These are phyloP conservation scores for Microplitis mediator DNA, from an alignment of 1,140 invertebrate genomes.

Conservation along the genomic window DNA sequence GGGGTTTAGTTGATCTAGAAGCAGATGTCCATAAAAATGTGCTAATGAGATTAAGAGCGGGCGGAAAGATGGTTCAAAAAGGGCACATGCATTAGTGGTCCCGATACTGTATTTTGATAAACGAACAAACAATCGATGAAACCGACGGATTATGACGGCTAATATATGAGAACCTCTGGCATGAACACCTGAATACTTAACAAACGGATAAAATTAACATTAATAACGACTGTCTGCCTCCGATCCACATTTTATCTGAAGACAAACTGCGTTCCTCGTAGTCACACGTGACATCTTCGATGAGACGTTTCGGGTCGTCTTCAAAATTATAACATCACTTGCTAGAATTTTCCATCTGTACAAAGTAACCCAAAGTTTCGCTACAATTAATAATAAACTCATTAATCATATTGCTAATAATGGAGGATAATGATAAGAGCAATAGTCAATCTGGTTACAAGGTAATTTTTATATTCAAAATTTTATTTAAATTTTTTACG, in stretches of 20 bases:
- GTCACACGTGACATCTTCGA: slow-evolving; percentile 48
- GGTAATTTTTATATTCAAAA: slow-evolving; percentile 35
- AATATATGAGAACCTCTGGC: slow-evolving; percentile 52
- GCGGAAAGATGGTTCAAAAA: neutral
- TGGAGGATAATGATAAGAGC: slow-evolving; percentile 40
- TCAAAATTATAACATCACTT: neutral
- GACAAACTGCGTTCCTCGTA: slow-evolving; percentile 50
- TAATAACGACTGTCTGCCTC: slow-evolving; percentile 59
- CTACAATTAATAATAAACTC: neutral
- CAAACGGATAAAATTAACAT: slow-evolving; percentile 64
- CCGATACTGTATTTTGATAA: slow-evolving; percentile 13
- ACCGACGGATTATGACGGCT: slow-evolving; percentile 8
- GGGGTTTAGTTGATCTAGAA: neutral
- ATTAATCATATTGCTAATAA: slow-evolving; percentile 17
- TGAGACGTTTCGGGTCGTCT: slow-evolving; percentile 27
- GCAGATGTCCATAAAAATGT: neutral
- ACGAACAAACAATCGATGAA: slow-evolving; percentile 26
- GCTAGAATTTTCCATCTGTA: neutral
- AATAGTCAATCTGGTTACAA: slow-evolving; percentile 40
- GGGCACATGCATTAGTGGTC: neutral
- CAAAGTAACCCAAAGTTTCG: neutral
- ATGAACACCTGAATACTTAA: slow-evolving; percentile 64
- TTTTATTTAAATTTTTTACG: slow-evolving; percentile 9
- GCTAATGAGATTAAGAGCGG: neutral
- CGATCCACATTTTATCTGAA: slow-evolving; percentile 59